These are phyloP conservation scores for Lacanobia wlatinum DNA, from an alignment of 2,888 invertebrate genomes.

Conservation along the genomic window DNA sequence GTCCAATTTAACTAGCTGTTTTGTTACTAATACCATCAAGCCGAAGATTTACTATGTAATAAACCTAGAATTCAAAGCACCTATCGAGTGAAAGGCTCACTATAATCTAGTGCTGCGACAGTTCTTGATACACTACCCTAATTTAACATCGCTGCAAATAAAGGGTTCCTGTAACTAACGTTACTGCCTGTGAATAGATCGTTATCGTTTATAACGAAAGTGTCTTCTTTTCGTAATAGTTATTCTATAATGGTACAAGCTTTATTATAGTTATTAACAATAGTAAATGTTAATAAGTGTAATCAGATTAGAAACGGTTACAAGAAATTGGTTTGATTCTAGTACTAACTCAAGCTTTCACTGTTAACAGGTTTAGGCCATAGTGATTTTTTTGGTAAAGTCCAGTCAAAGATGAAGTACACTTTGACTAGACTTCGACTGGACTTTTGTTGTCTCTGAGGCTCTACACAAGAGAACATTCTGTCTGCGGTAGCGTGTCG, in stretches of 20 bases:
- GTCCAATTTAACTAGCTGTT: neutral
- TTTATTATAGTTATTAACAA: neutral
- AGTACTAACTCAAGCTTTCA: neutral
- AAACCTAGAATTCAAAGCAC: slow-evolving; percentile 46
- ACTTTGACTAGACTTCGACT: too few species aligned
- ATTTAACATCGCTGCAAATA: slow-evolving; percentile 32
- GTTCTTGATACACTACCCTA: slow-evolving; percentile 44
- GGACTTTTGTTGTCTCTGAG: too few species aligned
- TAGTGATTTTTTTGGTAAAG: too few species aligned
- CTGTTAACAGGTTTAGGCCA: neutral
- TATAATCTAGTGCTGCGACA: slow-evolving; percentile 39
- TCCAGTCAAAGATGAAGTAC: too few species aligned
- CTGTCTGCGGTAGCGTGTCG: too few species aligned
- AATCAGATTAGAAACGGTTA: neutral
- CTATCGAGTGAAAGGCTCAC: slow-evolving; percentile 56
- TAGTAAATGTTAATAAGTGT: neutral
- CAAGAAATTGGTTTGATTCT: neutral
- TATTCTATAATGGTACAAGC: neutral
- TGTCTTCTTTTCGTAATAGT: slow-evolving; percentile 11
- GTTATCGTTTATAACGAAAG: neutral
- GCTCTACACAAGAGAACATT: too few species aligned
- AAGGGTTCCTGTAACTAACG: slow-evolving; percentile 23
- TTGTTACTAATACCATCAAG: slow-evolving; percentile 25
- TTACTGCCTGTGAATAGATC: slow-evolving; percentile 19
- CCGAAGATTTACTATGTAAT: slow-evolving; percentile 33